These are phyloP conservation scores for Ceuthmochares aereus DNA, from an alignment of 2,113 vertebrate species.

Conservation along the genomic window DNA sequence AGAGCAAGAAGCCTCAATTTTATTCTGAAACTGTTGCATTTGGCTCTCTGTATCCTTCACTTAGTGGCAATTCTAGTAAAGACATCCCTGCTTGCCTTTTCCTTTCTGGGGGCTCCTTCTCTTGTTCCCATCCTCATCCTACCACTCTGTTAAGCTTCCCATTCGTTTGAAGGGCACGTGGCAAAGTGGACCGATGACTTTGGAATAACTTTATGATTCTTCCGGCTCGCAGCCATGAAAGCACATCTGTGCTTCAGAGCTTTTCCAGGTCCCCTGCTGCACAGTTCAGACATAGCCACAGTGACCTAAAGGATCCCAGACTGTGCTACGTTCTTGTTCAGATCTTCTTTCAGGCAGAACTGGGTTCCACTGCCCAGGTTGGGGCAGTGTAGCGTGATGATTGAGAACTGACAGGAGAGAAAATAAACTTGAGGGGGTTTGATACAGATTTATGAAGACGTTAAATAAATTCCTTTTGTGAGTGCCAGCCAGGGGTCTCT, in stretches of 20 bases:
- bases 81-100: background rate
- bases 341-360: background rate
- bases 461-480: background rate
- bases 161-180: background rate
- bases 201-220: background rate
- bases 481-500: background rate
- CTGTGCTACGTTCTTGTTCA: background rate
- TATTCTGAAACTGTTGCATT: background rate
- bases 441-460: background rate
- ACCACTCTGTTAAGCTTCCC: background rate
- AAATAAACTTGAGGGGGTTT: background rate
- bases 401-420: background rate
- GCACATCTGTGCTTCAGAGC: background rate
- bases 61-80: background rate
- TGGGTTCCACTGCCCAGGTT: background rate
- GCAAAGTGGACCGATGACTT: background rate
- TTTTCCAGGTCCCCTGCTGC: background rate
- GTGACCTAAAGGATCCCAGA: background rate
- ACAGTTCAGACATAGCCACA: background rate
- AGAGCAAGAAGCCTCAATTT: background rate
- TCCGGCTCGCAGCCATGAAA: background rate
- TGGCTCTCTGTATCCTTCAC: background rate
- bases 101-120: background rate
- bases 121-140: background rate
- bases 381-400: background rate